These are phyloP conservation scores for Patagioenas fasciata DNA, from an alignment of 2,113 vertebrate species.

Conservation along the genomic window DNA sequence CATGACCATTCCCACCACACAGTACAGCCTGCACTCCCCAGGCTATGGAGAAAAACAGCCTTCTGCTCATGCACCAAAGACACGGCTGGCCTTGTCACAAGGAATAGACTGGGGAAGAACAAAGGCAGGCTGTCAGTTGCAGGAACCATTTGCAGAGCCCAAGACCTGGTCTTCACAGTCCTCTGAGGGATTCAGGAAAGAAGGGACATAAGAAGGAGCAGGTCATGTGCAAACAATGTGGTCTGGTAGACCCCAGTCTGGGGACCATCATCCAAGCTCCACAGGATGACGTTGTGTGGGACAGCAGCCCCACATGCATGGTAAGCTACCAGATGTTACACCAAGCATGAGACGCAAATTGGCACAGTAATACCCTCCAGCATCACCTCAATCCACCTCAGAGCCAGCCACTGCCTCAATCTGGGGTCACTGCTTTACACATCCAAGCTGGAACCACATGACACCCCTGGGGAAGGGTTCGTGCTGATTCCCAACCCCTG, in stretches of 20 bases:
- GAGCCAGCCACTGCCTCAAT: not conserved
- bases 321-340: not conserved
- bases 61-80: not conserved
- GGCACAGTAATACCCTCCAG: not conserved
- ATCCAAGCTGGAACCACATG: not conserved
- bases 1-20: not conserved
- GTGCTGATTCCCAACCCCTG: not conserved
- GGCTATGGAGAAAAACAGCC: not conserved
- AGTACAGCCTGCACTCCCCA: not conserved
- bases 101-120: not conserved
- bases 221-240: not conserved
- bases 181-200: not conserved
- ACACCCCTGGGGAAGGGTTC: fast-evolving
- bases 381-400: not conserved
- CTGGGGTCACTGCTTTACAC: fast-evolving
- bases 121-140: not conserved
- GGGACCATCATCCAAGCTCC: not conserved
- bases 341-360: not conserved
- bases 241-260: not conserved
- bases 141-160: not conserved
- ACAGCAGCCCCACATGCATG: fast-evolving
- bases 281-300: fast-evolving
- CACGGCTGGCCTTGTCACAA: not conserved
- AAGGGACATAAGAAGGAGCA: not conserved
- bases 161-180: fast-evolving